Evolutionary conservation across 1,140 invertebrate species (phyloP).

Genomic region (Atta texana): DNA sequence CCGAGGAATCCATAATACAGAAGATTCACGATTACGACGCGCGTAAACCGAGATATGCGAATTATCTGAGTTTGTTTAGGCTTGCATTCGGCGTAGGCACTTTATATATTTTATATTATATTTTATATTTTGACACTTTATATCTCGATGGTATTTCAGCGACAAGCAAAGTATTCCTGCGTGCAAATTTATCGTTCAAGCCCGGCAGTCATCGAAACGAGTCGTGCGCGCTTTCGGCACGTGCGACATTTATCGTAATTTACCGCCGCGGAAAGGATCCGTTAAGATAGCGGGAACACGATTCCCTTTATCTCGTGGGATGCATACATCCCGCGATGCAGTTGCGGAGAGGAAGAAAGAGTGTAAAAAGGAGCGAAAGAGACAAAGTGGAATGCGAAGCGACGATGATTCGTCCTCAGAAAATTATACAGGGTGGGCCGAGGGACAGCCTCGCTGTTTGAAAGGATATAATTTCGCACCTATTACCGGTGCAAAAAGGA

Average conservation of each 20-base stretch:
- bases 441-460: slow-evolving; percentile 46
- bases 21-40: slow-evolving; percentile 37
- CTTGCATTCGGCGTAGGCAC: not conserved
- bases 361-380: not conserved
- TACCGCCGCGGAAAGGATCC: slow-evolving; percentile 57
- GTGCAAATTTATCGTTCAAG: slow-evolving; percentile 47
- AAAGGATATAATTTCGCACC: slow-evolving; percentile 72
- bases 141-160: slow-evolving; percentile 1
- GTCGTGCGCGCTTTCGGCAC: slow-evolving; percentile 33
- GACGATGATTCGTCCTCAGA: slow-evolving; percentile 68
- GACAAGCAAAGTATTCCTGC: slow-evolving; percentile 12
- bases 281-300: slow-evolving; percentile 69
- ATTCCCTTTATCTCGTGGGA: slow-evolving; percentile 35
- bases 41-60: slow-evolving; percentile 34
- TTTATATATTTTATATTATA: slow-evolving; percentile 20
- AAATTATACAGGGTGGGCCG: slow-evolving; percentile 68
- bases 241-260: slow-evolving; percentile 57
- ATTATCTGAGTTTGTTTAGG: slow-evolving; percentile 23
- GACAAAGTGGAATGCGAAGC: slow-evolving; percentile 67
- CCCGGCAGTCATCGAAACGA: slow-evolving; percentile 47
- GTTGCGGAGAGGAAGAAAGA: not conserved
- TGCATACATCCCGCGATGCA: slow-evolving; percentile 16
- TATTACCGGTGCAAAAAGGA: slow-evolving; percentile 66
- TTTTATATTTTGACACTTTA: slow-evolving; percentile 11
- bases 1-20: slow-evolving; percentile 6